These are phyloP conservation scores for Lampris incognitus DNA, from an alignment of 2,113 vertebrate species.

Conservation along the genomic window DNA sequence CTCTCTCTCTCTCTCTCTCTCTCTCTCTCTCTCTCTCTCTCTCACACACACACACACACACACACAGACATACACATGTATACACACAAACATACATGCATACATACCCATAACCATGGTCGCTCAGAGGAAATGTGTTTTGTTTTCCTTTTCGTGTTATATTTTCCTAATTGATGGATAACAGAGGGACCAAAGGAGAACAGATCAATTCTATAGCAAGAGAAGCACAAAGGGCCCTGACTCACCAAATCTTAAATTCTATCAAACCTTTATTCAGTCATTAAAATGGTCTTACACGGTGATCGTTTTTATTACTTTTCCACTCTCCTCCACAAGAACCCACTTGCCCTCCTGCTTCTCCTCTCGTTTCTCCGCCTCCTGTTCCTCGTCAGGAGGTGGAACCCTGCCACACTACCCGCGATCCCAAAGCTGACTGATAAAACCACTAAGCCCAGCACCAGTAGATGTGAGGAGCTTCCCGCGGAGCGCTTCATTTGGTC, in stretches of 20 bases:
- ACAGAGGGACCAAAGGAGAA: no score
- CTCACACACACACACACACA: neutral
- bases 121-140: no score
- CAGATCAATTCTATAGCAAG: no score
- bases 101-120: neutral
- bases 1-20: neutral
- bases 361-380: conserved; percentile 39
- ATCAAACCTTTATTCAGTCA: neutral
- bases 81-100: neutral
- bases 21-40: neutral
- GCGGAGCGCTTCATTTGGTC: conserved; percentile 47
- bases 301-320: conserved; percentile 76
- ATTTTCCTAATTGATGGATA: neutral
- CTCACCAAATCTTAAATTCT: neutral
- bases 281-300: conserved; percentile 70
- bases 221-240: neutral
- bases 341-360: conserved; percentile 74
- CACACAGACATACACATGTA: neutral
- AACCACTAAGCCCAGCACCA: conserved; percentile 76
- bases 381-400: conserved; percentile 65
- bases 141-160: neutral
- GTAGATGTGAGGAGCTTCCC: conserved; percentile 64
- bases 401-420: conserved; percentile 52
- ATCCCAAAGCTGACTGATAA: conserved; percentile 66
- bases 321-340: conserved; percentile 71